Base-by-base conservation (phyloP, 2,113 vertebrate genomes). In the Mohoua ochrocephala region DNA sequence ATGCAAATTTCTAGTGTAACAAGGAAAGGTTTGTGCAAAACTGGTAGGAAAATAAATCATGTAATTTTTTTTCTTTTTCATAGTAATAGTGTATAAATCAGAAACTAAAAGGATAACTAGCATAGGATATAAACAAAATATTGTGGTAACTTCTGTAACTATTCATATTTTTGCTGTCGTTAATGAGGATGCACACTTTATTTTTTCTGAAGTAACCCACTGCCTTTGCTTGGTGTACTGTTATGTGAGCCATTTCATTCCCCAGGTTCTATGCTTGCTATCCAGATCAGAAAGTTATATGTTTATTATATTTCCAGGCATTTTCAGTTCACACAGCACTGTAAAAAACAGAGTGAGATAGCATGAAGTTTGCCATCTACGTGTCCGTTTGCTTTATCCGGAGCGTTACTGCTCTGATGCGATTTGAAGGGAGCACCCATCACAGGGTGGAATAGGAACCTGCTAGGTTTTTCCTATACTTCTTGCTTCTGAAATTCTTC, bases 1-100 rank as follows among this genome's bases (percentile, higher is more conserved):
- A 45, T 56, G 59, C 20, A 86, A 84, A 56, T 71, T 88, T 13
- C 31, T 92, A 53, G 47, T 77, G 20, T 42, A 75, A 42, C 37
- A 93, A 83, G 83, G 21, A 53, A 68, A 30, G 28, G 6, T 76
- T 93, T 91, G 42, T 89, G 27, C 57, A 89, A 84, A 96, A 71
- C 50, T 68, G 20, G 23, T 78, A 86, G 39, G 59, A 68, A 94
- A 63, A 68, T 13, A 18, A 31, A 90, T 50, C 8, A 18, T 15
- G 4, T 18, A 35, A 26, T 3, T 8, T n/a, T 31, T 33, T 47
- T n/a, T n/a, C n/a, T 44, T 78, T 83, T 78, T 54, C 5, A 3
- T 78, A 42, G 10, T 67, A 35, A 7, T 56, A 26, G 4, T 50
- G 8, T 65, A 6, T 78, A 83, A 63, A 41, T 70, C 24, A 74